These are phyloP conservation scores for Anarhynchus alexandrinus DNA, from an alignment of 2,113 vertebrate species.

Conservation along the genomic window DNA sequence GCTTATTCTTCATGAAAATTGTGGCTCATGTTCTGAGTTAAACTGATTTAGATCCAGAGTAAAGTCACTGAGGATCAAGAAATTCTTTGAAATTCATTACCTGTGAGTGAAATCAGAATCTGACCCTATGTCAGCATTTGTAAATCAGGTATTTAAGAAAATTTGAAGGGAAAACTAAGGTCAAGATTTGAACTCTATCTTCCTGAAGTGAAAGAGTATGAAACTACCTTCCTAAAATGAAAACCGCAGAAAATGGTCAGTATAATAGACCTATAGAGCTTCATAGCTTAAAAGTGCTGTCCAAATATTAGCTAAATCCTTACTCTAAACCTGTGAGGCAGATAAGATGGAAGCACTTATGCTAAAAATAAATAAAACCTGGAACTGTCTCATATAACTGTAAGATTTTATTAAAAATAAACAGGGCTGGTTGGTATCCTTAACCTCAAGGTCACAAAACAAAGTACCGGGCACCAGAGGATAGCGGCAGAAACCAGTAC, in stretches of 20 bases:
- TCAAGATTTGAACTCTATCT: neutral
- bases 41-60: neutral
- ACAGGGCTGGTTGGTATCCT: conserved; percentile 42
- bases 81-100: conserved; percentile 27
- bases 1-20: conserved; percentile 23
- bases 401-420: conserved; percentile 67
- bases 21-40: neutral
- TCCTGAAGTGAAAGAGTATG: neutral
- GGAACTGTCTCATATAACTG: conserved; percentile 44
- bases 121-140: conserved; percentile 12
- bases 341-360: conserved; percentile 52
- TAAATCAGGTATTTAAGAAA: conserved; percentile 28
- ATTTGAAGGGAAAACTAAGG: conserved; percentile 15
- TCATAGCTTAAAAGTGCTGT: conserved; percentile 36
- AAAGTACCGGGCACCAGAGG: conserved; percentile 21
- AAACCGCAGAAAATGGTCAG: neutral
- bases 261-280: conserved; percentile 27
- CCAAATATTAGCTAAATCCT: conserved; percentile 61
- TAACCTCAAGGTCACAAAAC: conserved; percentile 55
- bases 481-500: neutral
- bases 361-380: conserved; percentile 54
- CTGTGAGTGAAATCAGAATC: neutral
- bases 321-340: conserved; percentile 26
- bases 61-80: neutral
- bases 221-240: conserved; percentile 16